Conservation (phyloP, 1,140 invertebrate genomes). For the Kradibia gibbosae region DNA sequence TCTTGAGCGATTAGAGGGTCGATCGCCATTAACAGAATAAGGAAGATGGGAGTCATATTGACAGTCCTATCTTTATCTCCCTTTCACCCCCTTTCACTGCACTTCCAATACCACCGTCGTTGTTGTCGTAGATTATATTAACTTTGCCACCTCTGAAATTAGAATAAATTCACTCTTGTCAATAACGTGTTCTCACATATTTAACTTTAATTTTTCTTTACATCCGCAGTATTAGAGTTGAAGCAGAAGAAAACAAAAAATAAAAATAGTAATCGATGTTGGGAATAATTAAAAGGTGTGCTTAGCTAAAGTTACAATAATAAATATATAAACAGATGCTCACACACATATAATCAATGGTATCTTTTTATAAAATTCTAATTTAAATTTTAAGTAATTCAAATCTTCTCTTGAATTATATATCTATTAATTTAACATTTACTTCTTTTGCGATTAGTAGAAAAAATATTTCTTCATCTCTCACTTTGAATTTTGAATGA, state of each 20-base stretch:
- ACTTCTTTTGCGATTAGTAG: conserved; percentile 15
- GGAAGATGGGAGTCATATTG: conserved; percentile 74
- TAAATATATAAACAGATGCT: background rate
- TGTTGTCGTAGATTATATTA: conserved; percentile 41
- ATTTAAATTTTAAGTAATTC: background rate
- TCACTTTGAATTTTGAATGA: background rate
- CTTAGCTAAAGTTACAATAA: background rate
- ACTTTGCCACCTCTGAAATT: conserved; percentile 67
- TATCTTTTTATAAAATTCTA: no score
- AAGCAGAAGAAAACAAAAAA: background rate
- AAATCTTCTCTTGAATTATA: background rate
- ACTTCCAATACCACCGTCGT: conserved; percentile 36
- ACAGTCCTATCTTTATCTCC: conserved; percentile 63
- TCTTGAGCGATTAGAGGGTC: conserved; percentile 71
- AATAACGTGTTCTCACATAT: conserved; percentile 58
- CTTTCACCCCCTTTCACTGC: conserved; percentile 31
- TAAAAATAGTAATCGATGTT: background rate
- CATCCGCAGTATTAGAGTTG: no score
- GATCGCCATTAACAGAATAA: conserved; percentile 72
- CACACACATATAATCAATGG: background rate
- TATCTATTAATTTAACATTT: background rate
- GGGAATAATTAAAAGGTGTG: background rate
- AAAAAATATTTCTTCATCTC: conserved; percentile 13
- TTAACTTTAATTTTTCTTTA: background rate
- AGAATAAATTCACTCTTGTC: conserved; percentile 63